Conservation (phyloP, 2,113 vertebrate species). For the Isichthys henryi region DNA sequence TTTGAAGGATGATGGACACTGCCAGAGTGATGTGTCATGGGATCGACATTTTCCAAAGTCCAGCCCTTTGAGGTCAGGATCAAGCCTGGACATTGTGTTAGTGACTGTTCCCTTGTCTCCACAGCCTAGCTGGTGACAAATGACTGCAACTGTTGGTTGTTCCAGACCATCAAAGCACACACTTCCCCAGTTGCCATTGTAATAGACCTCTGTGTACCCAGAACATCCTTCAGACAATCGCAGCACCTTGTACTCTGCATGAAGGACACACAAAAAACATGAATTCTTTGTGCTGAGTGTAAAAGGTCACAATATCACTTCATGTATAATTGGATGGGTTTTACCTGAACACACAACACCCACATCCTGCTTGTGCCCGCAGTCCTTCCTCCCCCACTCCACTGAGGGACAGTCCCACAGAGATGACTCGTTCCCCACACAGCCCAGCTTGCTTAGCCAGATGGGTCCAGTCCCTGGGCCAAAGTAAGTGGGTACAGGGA, state of each 20-base stretch:
- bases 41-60: not conserved
- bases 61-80: not conserved
- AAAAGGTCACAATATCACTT: too few species aligned
- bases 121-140: conserved; percentile 34
- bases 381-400: too few species aligned
- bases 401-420: too few species aligned
- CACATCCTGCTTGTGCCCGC: too few species aligned
- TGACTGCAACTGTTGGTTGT: conserved; percentile 17
- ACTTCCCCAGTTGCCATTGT: conserved; percentile 34
- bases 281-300: too few species aligned
- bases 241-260: not conserved
- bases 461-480: too few species aligned
- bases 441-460: too few species aligned
- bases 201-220: conserved; percentile 27
- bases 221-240: conserved; percentile 26
- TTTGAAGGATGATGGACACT: not conserved
- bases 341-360: too few species aligned
- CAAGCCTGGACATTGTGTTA: not conserved
- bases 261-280: too few species aligned
- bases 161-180: conserved; percentile 20
- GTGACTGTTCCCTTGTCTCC: conserved; percentile 10
- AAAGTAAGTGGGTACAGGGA: too few species aligned
- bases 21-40: conserved; percentile 6
- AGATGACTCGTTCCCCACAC: too few species aligned
- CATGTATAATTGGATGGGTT: too few species aligned